Evolutionary conservation across 1,140 invertebrate genomes (phyloP).

Genomic region (Melitaea cinxia): DNA sequence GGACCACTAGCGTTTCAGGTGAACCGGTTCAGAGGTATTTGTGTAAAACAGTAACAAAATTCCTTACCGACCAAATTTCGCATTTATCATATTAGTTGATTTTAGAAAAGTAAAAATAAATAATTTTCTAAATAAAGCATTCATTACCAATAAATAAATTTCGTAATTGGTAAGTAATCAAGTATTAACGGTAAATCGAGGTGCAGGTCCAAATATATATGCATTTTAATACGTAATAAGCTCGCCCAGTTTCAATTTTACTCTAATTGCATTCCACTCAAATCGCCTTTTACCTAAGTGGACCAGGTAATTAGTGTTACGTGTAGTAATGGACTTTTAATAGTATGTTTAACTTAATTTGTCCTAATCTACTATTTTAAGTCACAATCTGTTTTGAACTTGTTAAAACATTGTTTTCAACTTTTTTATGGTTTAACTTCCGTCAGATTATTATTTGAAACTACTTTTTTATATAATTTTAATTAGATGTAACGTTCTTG

Average conservation of each 20-base stretch:
- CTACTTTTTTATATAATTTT: too few species aligned
- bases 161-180: not conserved
- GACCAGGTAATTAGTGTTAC: slow-evolving; percentile 16
- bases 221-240: not conserved
- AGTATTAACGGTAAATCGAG: not conserved
- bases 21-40: too few species aligned
- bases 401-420: too few species aligned
- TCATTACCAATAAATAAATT: not conserved
- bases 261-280: slow-evolving; percentile 18
- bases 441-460: too few species aligned
- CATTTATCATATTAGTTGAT: too few species aligned
- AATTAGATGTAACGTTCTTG: too few species aligned
- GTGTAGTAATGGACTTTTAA: not conserved
- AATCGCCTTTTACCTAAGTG: slow-evolving; percentile 5
- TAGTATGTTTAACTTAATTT: slow-evolving; percentile 6
- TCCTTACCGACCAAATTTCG: too few species aligned
- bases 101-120: too few species aligned
- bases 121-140: not conserved
- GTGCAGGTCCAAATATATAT: not conserved
- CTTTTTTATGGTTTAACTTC: too few species aligned
- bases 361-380: not conserved
- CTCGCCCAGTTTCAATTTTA: not conserved
- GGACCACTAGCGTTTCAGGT: too few species aligned
- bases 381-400: too few species aligned
- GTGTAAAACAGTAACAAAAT: too few species aligned